Percentiles rank a stretch among this genome's conserved stretches.
Evolutionary conservation across 2,113 vertebrate species (phyloP).

Genomic region (Centropus unirufus): DNA sequence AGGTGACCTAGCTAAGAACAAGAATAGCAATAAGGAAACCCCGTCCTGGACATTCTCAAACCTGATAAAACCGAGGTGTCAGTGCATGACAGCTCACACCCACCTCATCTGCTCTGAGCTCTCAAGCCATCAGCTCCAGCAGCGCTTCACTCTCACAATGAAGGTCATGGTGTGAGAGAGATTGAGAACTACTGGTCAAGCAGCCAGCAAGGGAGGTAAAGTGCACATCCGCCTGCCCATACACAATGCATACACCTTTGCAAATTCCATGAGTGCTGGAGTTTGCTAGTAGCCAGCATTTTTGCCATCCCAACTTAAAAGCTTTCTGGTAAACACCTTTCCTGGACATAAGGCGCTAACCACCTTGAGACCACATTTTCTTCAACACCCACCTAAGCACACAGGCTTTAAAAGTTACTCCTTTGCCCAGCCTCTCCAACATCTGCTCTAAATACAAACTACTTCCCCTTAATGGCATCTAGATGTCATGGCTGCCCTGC

Average conservation of each 20-base stretch:
- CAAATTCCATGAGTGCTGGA: neutral
- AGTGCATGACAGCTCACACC: neutral
- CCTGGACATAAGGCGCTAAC: neutral
- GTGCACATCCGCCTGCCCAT: neutral
- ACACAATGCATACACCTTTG: fast-evolving
- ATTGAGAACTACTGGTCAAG: neutral
- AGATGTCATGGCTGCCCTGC: neutral
- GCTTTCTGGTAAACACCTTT: neutral
- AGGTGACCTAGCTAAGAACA: neutral
- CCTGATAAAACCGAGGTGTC: neutral
- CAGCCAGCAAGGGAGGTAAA: neutral
- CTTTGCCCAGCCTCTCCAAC: neutral
- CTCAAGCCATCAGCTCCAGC: neutral
- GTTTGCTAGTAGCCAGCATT: neutral
- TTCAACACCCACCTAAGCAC: neutral
- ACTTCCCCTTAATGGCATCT: neutral
- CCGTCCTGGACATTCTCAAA: neutral
- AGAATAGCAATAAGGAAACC: neutral
- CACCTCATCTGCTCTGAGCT: neutral
- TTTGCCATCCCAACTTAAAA: neutral
- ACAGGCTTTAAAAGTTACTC: neutral
- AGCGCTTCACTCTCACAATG: neutral
- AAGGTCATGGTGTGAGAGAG: neutral
- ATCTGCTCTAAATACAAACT: neutral
- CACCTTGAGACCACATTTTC: neutral